These are phyloP conservation scores for Clostera curtula DNA, from an alignment of 2,888 invertebrate genomes.

Conservation along the genomic window DNA sequence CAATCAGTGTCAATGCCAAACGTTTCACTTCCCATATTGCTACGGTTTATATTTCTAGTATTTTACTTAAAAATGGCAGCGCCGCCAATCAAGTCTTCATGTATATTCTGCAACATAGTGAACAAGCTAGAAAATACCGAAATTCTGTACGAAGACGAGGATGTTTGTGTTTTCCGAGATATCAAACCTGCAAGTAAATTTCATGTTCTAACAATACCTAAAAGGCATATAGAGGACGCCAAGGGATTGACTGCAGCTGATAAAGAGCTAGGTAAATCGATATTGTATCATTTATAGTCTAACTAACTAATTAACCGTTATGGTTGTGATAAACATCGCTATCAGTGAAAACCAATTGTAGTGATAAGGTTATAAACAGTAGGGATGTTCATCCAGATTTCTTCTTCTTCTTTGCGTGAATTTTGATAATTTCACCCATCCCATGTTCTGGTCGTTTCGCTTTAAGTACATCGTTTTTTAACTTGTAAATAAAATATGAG, in stretches of 20 bases:
- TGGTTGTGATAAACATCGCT: slow-evolving; percentile 7
- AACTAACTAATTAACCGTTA: slow-evolving; percentile 1
- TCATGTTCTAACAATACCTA: slow-evolving; percentile 87
- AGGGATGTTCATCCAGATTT: too few species aligned
- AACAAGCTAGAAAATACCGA: slow-evolving; percentile 76
- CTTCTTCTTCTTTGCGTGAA: too few species aligned
- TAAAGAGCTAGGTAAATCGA: slow-evolving; percentile 80
- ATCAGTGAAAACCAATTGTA: too few species aligned
- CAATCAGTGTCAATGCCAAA: too few species aligned
- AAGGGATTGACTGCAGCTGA: slow-evolving; percentile 79
- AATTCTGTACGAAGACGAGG: slow-evolving; percentile 82
- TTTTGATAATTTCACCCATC: too few species aligned
- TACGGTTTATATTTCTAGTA: too few species aligned
- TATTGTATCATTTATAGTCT: slow-evolving; percentile 2
- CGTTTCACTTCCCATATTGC: too few species aligned
- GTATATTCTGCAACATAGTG: slow-evolving; percentile 85
- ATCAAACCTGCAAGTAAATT: slow-evolving; percentile 86
- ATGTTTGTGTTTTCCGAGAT: slow-evolving; percentile 86
- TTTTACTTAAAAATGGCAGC: slow-evolving; percentile 27
- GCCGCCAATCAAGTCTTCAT: slow-evolving; percentile 46
- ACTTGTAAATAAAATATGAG: too few species aligned
- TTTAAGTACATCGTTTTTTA: too few species aligned
- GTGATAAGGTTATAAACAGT: too few species aligned
- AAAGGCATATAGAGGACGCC: slow-evolving; percentile 83
- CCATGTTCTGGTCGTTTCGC: too few species aligned